A percentile compares a stretch with the other conserved stretches of the same genome.
Evolutionary conservation across 92 coral and sea anemone species (phyloP).

Genomic region (Phymanthus crucifer): DNA sequence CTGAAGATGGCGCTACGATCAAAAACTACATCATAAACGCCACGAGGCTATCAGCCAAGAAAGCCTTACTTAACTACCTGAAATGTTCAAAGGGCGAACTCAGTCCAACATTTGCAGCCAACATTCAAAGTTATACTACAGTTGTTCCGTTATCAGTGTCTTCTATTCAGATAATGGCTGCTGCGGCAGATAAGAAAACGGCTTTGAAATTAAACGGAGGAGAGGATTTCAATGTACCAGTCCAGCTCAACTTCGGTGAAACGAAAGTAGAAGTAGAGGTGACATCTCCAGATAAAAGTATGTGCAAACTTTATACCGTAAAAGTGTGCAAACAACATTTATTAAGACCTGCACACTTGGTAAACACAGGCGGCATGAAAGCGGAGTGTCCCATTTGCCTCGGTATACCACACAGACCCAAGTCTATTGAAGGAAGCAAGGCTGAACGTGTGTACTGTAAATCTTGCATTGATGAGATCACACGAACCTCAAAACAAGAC

Average conservation of each 20-base stretch:
- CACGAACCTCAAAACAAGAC: conserved; percentile 90
- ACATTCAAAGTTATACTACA: conserved; percentile 49
- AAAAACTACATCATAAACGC: conserved; percentile 82
- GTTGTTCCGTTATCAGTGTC: conserved; percentile 58
- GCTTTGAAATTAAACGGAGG: conserved; percentile 59
- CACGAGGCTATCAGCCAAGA: conserved; percentile 84
- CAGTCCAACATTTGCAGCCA: conserved; percentile 69
- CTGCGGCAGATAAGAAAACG: conserved; percentile 82
- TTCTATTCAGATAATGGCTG: conserved; percentile 60
- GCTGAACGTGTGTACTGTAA: conserved; percentile 88
- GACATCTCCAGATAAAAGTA: conserved; percentile 81
- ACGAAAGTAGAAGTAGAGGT: conserved; percentile 79
- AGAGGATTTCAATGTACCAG: conserved; percentile 57
- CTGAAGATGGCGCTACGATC: conserved; percentile 90
- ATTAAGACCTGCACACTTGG: conserved; percentile 55
- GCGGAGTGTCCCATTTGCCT: conserved; percentile 87
- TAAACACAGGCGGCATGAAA: conserved; percentile 42
- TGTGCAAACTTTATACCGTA: conserved; percentile 54
- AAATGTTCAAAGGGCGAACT: conserved; percentile 62
- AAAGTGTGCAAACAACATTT: conserved; percentile 58
- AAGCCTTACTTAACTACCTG: conserved; percentile 77
- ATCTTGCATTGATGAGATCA: conserved; percentile 82
- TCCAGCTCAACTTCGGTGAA: conserved; percentile 77
- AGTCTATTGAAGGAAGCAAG: conserved; percentile 67
- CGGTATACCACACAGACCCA: conserved; percentile 76